Evolutionary conservation across 2,797 vertebrate genomes (phyloP), one percentile per base, ranked within the genome.

Genomic region (Eulemur coronatus): DNA sequence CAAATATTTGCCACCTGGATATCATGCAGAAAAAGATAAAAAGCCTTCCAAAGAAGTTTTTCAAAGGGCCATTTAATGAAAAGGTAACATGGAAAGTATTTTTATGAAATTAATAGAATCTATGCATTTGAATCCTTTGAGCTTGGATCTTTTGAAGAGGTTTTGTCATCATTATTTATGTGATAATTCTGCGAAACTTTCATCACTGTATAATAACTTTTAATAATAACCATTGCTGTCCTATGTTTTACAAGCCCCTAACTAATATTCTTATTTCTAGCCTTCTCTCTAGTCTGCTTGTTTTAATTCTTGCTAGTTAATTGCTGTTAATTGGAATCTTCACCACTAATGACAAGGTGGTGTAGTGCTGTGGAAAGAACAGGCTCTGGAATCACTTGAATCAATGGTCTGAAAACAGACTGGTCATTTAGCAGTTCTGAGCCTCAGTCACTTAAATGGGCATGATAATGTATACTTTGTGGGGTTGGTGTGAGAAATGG

Each of bases 281-380:
- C 35, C 35, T 15, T 28, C 6, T 20, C 73, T 76, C 38, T 70
- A 43, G 41, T 46, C 24, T n/a, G 26, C 35, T 63, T 65, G 4
- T 67, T 91, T 89, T 59, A 59, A 81, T 84, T 92, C 85, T 84
- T 80, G 5, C 52, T 50, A 4, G 61, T 46, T 93, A 80, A 24
- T 75, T 79, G 61, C 20, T 87, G 7, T 95, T 94, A 63, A 93
- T 70, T 92, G 63, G 55, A 84, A 80, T 89, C 35, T 41, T 57
- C n/a, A 4, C 50, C 65, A 57, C 14, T 63, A 30, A 11, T 43
- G 69, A n/a, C 17, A 17, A 12, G 59, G 63, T 6, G 33, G 38
- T 67, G 5, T 35, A 26, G 46, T n/a, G 55, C 72, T 72, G 1
- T 55, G 76, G 86, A 15, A 50, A 43, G 55, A 80, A n/a, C 38